Percentiles rank a stretch among this genome's conserved stretches.
phyloP scores from a whole-genome alignment of 37 sponge, comb jelly and placozoan genomes.

The Tethya wilhelma region DNA sequence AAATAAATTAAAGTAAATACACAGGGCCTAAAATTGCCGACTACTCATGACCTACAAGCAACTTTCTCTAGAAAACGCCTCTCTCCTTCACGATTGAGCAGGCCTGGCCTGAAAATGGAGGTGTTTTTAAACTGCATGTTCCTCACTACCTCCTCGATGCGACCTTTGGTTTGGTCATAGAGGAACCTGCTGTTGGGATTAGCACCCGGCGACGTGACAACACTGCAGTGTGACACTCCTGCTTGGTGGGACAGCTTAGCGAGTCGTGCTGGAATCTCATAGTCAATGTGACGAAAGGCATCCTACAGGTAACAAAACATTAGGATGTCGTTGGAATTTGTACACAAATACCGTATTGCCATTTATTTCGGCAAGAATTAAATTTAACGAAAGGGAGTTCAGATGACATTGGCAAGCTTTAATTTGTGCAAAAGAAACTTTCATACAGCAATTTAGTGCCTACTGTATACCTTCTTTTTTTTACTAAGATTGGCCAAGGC shows the following conservation, averaged over 20 bases:
- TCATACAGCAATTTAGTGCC: too few species aligned
- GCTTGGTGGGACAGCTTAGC: slow-evolving; percentile 64
- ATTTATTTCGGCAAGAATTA: too few species aligned
- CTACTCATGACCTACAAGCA: slow-evolving; percentile 24
- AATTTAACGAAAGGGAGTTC: too few species aligned
- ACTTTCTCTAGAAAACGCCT: slow-evolving; percentile 68
- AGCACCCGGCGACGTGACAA: slow-evolving; percentile 66
- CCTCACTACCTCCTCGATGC: slow-evolving; percentile 59
- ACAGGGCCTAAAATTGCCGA: neutral
- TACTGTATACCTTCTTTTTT: too few species aligned
- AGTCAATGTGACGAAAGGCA: slow-evolving; percentile 77
- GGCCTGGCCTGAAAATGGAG: slow-evolving; percentile 73
- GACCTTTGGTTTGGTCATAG: slow-evolving; percentile 75
- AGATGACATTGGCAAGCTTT: too few species aligned
- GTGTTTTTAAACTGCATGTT: slow-evolving; percentile 34
- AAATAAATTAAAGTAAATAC: neutral
- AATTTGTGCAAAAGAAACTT: too few species aligned
- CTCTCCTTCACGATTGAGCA: slow-evolving; percentile 47
- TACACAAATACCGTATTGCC: too few species aligned
- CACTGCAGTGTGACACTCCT: slow-evolving; percentile 75
- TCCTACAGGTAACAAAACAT: slow-evolving; percentile 27
- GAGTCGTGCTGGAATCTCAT: slow-evolving; percentile 62
- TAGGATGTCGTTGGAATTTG: neutral
- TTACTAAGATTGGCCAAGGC: too few species aligned
- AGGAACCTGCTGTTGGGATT: slow-evolving; percentile 80